phyloP scores from a whole-genome alignment of 92 coral and sea anemone genomes.

The Paramuricea clavata region DNA sequence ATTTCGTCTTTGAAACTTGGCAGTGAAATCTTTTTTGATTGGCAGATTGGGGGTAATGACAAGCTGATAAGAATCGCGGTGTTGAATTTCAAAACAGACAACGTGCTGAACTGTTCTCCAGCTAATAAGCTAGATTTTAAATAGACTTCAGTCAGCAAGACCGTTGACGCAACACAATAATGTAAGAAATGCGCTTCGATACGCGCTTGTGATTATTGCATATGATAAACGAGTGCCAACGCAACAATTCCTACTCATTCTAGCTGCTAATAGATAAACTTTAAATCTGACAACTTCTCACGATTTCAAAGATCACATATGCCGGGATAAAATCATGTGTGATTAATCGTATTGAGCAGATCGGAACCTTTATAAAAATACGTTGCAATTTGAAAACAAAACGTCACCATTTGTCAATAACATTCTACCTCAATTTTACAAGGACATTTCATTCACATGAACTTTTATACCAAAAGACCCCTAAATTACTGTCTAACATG shows the following conservation, averaged over 20 bases:
- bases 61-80: neutral
- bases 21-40: neutral
- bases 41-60: neutral
- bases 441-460: no score
- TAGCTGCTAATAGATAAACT: no score
- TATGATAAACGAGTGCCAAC: neutral
- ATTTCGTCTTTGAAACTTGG: neutral
- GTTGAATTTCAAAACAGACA: conserved; percentile 39
- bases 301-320: neutral
- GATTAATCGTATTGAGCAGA: neutral
- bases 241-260: neutral
- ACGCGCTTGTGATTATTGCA: neutral
- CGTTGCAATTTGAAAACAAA: neutral
- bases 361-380: neutral
- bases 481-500: no score
- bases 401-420: neutral
- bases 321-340: neutral
- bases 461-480: no score
- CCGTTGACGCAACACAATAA: neutral
- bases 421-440: neutral
- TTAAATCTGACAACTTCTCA: no score
- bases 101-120: neutral
- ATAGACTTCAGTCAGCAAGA: neutral
- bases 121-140: neutral
- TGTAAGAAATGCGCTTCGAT: neutral